Conservation (phyloP, 53 echinoderm and acorn worm genomes). For the Stichopus horrens region DNA sequence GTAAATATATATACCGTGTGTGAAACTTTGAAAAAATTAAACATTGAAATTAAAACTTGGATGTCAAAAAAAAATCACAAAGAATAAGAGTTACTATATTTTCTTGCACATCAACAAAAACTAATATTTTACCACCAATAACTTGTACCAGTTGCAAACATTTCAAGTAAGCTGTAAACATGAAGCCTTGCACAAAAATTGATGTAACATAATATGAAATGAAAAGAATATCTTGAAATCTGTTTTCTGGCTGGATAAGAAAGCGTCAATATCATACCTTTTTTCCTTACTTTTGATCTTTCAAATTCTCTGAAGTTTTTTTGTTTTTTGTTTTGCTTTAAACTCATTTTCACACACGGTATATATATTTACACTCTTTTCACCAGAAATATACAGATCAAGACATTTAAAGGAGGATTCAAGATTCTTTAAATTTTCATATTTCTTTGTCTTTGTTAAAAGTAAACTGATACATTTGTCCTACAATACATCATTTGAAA, state of each 20-base stretch:
- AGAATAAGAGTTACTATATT: constrained; percentile 13
- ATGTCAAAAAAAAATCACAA: constrained; percentile 47
- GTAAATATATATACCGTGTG: no score
- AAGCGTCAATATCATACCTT: constrained; percentile 37
- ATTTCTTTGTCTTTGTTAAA: constrained; percentile 28
- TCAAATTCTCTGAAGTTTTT: constrained; percentile 18
- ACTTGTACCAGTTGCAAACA: constrained; percentile 44
- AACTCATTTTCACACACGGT: constrained; percentile 60
- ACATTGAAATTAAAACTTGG: constrained; percentile 37
- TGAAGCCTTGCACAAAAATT: constrained; percentile 43
- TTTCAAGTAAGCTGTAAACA: constrained; percentile 46
- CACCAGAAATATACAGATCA: constrained; percentile 87
- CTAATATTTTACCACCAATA: constrained; percentile 32
- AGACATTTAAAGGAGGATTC: constrained; percentile 31
- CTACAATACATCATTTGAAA: constrained; percentile 45
- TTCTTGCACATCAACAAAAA: constrained; percentile 40
- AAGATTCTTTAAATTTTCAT: constrained; percentile 43
- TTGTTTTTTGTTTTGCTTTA: background rate
- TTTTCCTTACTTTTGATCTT: background rate
- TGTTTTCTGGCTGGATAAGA: constrained; percentile 33
- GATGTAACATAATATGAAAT: constrained; percentile 31
- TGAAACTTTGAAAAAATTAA: constrained; percentile 50
- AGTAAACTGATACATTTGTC: constrained; percentile 41
- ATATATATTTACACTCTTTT: constrained; percentile 76
- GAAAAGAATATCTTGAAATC: constrained; percentile 41